phyloP scores from a whole-genome alignment of 2,113 vertebrate genomes.

The Puntigrus tetrazona region DNA sequence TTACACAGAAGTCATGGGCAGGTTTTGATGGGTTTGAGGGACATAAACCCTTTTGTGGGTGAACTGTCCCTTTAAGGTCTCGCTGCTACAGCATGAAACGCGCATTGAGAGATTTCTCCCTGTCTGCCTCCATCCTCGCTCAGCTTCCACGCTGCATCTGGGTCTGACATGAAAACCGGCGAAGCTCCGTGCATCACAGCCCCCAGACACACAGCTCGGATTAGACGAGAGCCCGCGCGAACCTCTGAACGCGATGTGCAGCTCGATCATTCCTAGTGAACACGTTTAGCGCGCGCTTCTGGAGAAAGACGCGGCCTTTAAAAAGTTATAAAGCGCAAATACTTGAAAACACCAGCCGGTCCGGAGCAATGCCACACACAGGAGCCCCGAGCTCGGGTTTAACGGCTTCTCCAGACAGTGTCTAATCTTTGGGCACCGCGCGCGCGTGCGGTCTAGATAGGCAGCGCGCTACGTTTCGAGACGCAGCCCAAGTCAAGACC shows the following conservation, averaged over 20 bases:
- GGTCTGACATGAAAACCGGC: too few relatives aligned
- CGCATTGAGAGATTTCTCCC: background rate
- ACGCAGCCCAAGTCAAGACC: background rate
- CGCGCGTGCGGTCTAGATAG: background rate
- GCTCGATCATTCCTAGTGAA: background rate
- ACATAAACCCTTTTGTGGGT: background rate
- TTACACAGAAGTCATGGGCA: background rate
- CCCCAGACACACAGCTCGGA: too few relatives aligned
- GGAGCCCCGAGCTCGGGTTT: background rate
- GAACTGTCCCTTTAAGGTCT: background rate
- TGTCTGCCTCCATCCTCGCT: too few relatives aligned
- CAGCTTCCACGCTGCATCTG: too few relatives aligned
- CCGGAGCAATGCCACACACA: background rate
- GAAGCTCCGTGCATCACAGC: too few relatives aligned
- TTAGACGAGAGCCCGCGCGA: too few relatives aligned
- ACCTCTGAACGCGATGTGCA: too few relatives aligned
- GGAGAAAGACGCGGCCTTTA: background rate
- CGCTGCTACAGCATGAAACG: background rate
- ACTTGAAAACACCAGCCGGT: background rate
- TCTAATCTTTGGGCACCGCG: background rate
- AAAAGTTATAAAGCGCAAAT: background rate
- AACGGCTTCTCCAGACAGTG: background rate
- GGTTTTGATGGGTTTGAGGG: background rate
- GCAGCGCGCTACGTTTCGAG: background rate
- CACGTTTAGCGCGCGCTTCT: background rate